Evolutionary conservation across 2,888 invertebrate genomes (phyloP), one percentile per base, ranked within the genome.

Genomic region (Parascotia fuliginaria): DNA sequence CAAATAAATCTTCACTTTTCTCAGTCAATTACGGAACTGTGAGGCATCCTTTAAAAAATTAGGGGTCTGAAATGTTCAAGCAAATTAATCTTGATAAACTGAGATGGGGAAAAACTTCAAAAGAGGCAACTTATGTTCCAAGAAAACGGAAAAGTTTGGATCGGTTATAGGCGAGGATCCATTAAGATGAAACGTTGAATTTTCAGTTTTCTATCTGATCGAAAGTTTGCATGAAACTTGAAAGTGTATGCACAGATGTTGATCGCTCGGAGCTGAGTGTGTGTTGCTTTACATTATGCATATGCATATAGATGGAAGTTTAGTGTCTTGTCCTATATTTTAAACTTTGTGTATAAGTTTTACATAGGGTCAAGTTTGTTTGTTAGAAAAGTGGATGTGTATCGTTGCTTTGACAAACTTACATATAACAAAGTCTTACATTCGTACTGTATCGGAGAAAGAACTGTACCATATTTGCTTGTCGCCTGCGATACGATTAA

Each of bases 61-160:
- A 28, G 39, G 16, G 16, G 13, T 31, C 19, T 24, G 31, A 32
- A 37, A 37, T 29, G 22, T 36, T 42, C 36, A 24, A 29, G 32
- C 40, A 39, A 41, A 65, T 69, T 56, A 51, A 65, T 65, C 62
- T 61, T 53, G 32, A 53, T 69, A 51, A n/a, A 65, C 56, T 49
- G 42, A 44, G 46, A 65, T 45, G 53, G 42, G 45, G 62, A 65
- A 65, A 61, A 56, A 42, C 48, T 50, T 9, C 3, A 13, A 38
- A 56, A 57, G 36, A 47, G 4, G 38, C 52, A 65, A 62, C 50
- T 66, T 65, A 46, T 48, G 45, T 48, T 38, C 40, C 11, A 31
- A 50, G 46, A 47, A 66, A 62, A 59, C 52, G 65, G 47, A 47
- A 65, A 66, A 70, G 43, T 65, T 65, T 33, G 19, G 44, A 70